Evolutionary conservation across 1,140 invertebrate species (phyloP), one percentile per base, ranked within the genome.

Genomic region (Armadillidium nasatum): DNA sequence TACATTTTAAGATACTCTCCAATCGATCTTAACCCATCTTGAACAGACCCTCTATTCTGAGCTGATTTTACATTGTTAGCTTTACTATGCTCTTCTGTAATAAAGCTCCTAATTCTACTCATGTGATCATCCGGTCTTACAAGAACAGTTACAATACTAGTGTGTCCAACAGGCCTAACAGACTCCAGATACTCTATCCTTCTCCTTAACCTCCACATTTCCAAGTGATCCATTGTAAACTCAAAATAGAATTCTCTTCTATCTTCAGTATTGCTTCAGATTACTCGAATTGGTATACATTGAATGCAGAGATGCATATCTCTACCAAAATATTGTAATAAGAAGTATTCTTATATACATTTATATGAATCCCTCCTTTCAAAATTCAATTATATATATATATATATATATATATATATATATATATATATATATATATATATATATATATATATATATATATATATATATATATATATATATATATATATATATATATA

Each of bases 61-160:
- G 66, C 73, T 9, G 73, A 75, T 67, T 75, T 75, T 10, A 75
- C 67, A 66, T 75, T 75, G 22, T 60, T 68, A 13, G 73, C 66
- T 67, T 68, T 75, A n/a, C 54, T 43, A 13, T 67, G 73, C 15
- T 75, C 73, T 0, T 75, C 73, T 10, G 23, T 54, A 9, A 75
- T 43, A 60, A 75, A 68, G 23, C 54, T 44, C 33, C 73, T 75
- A 54, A 75, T 75, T 33, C 54, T 75, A 44, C 43, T 15, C 13
- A 75, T 67, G 21, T 75, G 73, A 33, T 75, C 73, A 67, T 75
- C 73, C 7, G 73, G 73, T 44, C 60, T 66, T 33, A 75, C 69
- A 67, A 75, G 73, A 44, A 75, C 69, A 4, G 73, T 75, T 19
- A 75, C 66, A 7, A 75, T 67, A n/a, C 73, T 75, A 2, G 73